Evolutionary conservation across 2,797 vertebrate species (phyloP).

Genomic region (Propithecus deckenii): DNA sequence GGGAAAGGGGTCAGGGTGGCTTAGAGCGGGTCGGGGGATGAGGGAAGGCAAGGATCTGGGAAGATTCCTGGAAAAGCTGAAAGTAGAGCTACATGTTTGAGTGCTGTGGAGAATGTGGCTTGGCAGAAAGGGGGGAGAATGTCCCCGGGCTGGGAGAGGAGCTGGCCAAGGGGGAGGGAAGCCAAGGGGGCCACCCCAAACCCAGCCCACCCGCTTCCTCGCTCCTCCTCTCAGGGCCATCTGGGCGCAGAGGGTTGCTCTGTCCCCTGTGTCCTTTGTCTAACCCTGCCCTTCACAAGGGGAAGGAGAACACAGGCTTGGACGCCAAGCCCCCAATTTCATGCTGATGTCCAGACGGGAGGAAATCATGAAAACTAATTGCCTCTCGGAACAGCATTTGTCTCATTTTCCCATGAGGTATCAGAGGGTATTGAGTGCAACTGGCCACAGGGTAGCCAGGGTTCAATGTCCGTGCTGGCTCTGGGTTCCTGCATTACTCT

Average conservation of each 20-base stretch:
- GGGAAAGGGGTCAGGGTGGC: not conserved
- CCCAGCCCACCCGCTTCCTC: not conserved
- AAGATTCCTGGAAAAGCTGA: conserved; percentile 45
- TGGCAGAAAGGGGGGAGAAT: not conserved
- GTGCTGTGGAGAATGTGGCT: conserved; percentile 41
- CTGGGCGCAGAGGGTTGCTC: not conserved
- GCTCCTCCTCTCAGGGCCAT: not conserved
- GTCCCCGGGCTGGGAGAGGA: not conserved
- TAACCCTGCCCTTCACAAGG: conserved; percentile 30
- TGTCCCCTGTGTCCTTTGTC: conserved; percentile 11
- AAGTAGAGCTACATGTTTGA: conserved; percentile 11
- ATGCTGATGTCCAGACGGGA: conserved; percentile 34
- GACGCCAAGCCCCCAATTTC: conserved; percentile 67
- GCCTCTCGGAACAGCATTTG: conserved; percentile 61
- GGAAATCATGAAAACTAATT: conserved; percentile 70
- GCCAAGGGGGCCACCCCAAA: fast-evolving
- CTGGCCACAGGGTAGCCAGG: conserved; percentile 61
- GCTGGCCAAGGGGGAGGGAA: not conserved
- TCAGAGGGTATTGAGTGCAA: conserved; percentile 58
- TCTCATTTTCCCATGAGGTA: conserved; percentile 69
- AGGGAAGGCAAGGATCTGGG: not conserved
- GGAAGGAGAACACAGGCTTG: not conserved
- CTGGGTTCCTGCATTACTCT: conserved; percentile 47
- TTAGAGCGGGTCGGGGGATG: not conserved
- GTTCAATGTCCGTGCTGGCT: conserved; percentile 58